Conservation (phyloP, 2,888 invertebrate species). For the Pantelozetes paolii region DNA sequence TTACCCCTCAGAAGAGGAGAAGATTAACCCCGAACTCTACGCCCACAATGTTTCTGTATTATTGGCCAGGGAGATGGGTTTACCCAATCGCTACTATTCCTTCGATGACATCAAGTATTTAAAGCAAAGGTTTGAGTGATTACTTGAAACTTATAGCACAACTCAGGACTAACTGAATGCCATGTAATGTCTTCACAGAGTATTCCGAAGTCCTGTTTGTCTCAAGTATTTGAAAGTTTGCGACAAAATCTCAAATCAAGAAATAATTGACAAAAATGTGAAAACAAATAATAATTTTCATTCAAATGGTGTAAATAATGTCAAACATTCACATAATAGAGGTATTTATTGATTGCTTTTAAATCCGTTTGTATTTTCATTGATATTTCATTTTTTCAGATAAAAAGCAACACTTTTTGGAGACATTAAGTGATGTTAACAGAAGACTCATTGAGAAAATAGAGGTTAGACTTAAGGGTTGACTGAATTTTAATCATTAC, state of each 20-base stretch:
- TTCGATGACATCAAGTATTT: conserved; percentile 39
- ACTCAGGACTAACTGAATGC: not conserved
- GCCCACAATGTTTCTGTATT: conserved; percentile 81
- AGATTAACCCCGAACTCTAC: conserved; percentile 76
- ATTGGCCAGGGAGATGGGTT: conserved; percentile 68
- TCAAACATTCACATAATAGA: not conserved
- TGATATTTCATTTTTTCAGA: conserved; percentile 18
- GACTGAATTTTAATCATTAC: not conserved
- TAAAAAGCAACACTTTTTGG: not conserved
- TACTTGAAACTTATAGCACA: not conserved
- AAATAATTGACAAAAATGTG: not conserved
- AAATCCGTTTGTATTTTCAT: not conserved
- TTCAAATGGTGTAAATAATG: not conserved
- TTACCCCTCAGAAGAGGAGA: conserved; percentile 78
- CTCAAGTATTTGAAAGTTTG: conserved; percentile 40
- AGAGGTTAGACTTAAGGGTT: not conserved
- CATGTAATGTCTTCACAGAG: conserved; percentile 11
- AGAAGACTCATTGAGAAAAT: not conserved
- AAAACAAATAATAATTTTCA: conserved; percentile 6
- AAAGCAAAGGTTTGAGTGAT: conserved; percentile 20
- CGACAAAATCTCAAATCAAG: conserved; percentile 35
- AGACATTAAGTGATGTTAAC: not conserved
- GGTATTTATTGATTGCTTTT: not conserved
- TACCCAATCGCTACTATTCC: conserved; percentile 37
- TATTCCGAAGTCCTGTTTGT: conserved; percentile 38